Base-by-base conservation (phyloP, 23 tunicate species). In the Halocynthia aurantium region DNA sequence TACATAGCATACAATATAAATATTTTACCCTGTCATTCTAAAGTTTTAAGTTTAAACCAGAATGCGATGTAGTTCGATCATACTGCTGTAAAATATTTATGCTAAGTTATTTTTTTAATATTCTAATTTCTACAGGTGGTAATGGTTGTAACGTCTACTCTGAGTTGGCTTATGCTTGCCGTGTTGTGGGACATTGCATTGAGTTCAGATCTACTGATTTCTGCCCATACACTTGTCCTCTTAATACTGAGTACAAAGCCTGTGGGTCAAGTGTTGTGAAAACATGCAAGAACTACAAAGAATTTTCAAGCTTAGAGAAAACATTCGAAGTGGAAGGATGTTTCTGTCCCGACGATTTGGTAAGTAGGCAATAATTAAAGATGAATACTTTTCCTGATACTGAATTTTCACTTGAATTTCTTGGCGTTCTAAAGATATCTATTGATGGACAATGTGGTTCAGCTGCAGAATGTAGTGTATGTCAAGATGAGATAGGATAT, bases 221-320 rank as follows among this genome's bases (percentile, higher is more conserved):
- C 52, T 94, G 99, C 50, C 99, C 99, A 71, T 69, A 52, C 54
- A 20, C 50, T 50, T 94, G 99, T 70, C 65, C 87, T 13, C 65
- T 83, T 12, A 73, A 78, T 69, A 88, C 64, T 83, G 64, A 78
- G 44, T 94, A 84, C 88, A 82, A 71, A 70, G 81, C 96, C 7
- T 94, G 99, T 60, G 96, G 93, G 17, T 94, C 91, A 50, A 81
- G 55, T 22, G 77, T 82, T 22, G 76, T 77, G 6, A 64, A 68
- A 77, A 94, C 99, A 7, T 94, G 99, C 73, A 82, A 84, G 20
- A 94, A 94, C 82, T 94, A 94, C 96, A 88, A 84, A 61, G 72
- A 70, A 11, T 81, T 84, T 69, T 65, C 64, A 10, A 61, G 87
- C 20, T 10, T 81, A 54, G 57, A 52, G 21, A 63, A 69, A 74